phyloP scores from a whole-genome alignment of 2,888 invertebrate species.

The Synanthedon formicaeformis region DNA sequence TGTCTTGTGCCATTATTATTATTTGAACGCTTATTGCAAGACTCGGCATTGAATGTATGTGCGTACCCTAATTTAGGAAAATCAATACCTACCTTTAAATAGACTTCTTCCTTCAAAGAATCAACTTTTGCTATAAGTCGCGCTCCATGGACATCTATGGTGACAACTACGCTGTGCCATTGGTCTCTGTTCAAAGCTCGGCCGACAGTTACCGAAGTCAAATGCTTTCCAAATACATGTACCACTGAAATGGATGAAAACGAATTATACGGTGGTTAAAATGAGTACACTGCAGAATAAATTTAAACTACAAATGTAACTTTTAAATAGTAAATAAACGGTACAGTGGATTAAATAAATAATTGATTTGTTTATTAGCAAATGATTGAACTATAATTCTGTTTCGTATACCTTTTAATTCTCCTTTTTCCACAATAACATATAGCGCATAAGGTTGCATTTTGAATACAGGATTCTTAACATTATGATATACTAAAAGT shows the following conservation, averaged over 20 bases:
- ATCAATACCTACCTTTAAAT: constrained; percentile 72
- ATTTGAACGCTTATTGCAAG: no score
- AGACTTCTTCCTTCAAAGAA: constrained; percentile 83
- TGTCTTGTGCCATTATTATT: no score
- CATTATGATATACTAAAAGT: constrained; percentile 89
- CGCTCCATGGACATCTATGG: constrained; percentile 88
- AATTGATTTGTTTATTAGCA: no score
- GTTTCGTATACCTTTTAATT: constrained; percentile 73
- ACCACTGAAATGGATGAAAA: constrained; percentile 70
- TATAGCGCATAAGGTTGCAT: constrained; percentile 91
- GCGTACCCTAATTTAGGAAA: no score
- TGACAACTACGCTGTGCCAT: constrained; percentile 89
- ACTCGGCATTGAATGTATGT: no score
- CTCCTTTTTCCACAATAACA: constrained; percentile 92
- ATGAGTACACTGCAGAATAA: no score
- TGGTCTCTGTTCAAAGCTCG: constrained; percentile 89
- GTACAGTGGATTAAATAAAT: no score
- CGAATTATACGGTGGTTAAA: neutral
- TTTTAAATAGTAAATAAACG: no score
- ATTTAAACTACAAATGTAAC: no score
- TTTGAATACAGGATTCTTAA: constrained; percentile 84
- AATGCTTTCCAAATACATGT: constrained; percentile 89
- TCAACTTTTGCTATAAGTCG: constrained; percentile 89
- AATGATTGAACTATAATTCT: no score
- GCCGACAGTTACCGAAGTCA: constrained; percentile 86